Evolutionary conservation across 37 sponge, comb jelly and placozoan species (phyloP).

Genomic region (Beroe ovata): DNA sequence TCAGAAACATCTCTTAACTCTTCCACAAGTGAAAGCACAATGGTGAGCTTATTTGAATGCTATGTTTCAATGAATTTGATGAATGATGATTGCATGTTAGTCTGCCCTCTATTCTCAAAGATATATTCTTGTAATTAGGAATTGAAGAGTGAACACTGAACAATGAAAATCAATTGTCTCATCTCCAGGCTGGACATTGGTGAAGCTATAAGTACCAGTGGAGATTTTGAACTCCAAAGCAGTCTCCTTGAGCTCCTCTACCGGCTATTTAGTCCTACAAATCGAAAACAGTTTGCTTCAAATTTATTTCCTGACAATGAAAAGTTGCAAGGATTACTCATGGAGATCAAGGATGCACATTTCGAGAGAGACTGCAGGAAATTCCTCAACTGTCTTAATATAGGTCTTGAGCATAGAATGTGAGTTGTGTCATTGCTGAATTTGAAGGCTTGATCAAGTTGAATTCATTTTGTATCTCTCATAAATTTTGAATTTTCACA

Average conservation of each 20-base stretch:
- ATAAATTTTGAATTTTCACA: too few relatives aligned
- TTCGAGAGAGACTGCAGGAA: conserved; percentile 34
- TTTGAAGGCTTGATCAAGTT: too few relatives aligned
- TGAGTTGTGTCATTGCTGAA: too few relatives aligned
- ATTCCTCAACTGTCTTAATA: conserved; percentile 23
- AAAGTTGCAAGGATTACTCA: background rate
- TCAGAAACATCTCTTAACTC: background rate
- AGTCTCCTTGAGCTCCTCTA: conserved; percentile 1
- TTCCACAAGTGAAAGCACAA: background rate
- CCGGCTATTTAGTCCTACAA: background rate
- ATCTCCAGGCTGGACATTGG: conserved; percentile 23
- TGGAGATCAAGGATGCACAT: background rate
- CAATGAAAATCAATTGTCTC: too few relatives aligned
- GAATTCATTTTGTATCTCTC: too few relatives aligned
- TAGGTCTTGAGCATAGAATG: conserved; percentile 9
- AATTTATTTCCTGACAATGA: background rate
- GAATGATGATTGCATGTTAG: too few relatives aligned
- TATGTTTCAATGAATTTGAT: too few relatives aligned
- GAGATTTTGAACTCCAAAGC: conserved; percentile 39
- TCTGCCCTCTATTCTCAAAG: too few relatives aligned
- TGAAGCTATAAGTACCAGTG: background rate
- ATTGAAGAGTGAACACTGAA: too few relatives aligned
- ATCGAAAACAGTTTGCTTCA: background rate
- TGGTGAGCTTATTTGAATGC: background rate
- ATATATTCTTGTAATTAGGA: too few relatives aligned